Evolutionary conservation across 2,888 invertebrate genomes (phyloP).

Genomic region (Nematopogon swammerdamellus): DNA sequence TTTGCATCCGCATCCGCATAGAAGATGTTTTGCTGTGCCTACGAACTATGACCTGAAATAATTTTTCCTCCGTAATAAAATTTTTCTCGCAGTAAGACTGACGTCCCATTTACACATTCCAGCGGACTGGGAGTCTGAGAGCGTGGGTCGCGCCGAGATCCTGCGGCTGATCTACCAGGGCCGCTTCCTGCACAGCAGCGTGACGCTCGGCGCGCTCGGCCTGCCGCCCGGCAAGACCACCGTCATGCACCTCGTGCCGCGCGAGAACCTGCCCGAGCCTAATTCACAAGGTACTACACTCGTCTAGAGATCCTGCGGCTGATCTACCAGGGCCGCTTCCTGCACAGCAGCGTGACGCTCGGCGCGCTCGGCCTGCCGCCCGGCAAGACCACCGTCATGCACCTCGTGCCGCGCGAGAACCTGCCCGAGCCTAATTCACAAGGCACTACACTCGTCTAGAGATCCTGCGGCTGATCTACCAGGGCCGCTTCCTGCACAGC

Average conservation of each 20-base stretch:
- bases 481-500: constrained; percentile 98
- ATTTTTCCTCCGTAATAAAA: no score
- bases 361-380: constrained; percentile 95
- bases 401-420: constrained; percentile 98
- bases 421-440: constrained; percentile 98
- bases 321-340: constrained; percentile 45
- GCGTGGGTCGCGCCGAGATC: constrained; percentile 95
- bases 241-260: constrained; percentile 99
- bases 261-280: constrained; percentile 98
- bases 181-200: constrained; percentile 98
- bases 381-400: constrained; percentile 99
- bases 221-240: constrained; percentile 97
- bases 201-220: constrained; percentile 95
- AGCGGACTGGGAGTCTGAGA: constrained; percentile 95
- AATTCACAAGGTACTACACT: constrained; percentile 97
- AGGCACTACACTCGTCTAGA: no score
- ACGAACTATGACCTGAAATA: no score
- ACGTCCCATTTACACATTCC: no score
- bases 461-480: constrained; percentile 82
- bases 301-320: constrained; percentile 98
- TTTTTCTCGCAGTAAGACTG: no score
- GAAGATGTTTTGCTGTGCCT: no score
- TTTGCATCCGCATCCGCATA: no score
- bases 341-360: constrained; percentile 96
- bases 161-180: constrained; percentile 99